Base-by-base conservation (phyloP, 2,113 vertebrate species). In the Rhinopithecus roxellana region DNA sequence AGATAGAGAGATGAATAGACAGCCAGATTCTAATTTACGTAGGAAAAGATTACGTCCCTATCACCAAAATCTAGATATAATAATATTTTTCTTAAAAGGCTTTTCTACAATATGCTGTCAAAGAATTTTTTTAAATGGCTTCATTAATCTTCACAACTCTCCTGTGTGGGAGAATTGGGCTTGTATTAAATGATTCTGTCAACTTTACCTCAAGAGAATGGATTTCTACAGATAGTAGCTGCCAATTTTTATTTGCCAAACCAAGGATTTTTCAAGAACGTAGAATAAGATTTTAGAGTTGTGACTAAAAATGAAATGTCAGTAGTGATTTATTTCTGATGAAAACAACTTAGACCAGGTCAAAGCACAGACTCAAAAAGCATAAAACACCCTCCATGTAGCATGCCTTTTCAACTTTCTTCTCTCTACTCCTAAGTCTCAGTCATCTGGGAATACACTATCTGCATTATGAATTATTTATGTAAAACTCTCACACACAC, bases 111-210 rank as follows among this genome's bases (percentile, higher is more conserved):
- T 89, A 72, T 69, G 6, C 17, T 96, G 89, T 87, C 52, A 95
- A 97, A 96, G 30, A 81, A 48, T 74, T 35, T 72, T 89, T 85
- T 96, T 38, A 38, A 64, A 86, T 78, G 8, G 57, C 78, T 95
- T 96, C 67, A 90, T 94, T 97, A 83, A 96, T 96, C 87, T 96
- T 90, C 67, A 59, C 25, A 94, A 85, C 30, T 82, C 35, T 95
- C 59, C 64, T 74, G 3, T 86, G n/a, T 70, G 35, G 40, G 61
- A 96, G 59, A 95, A 92, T 18, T 93, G 43, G 12, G 83, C 25
- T 91, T 95, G 59, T 25, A 85, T 67, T 94, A 97, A 97, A 92
- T 83, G 59, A 52, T 61, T 18, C 52, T 87, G 52, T 93, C 92
- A 95, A 75, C 69, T 75, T 64, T 43, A 79, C 80, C 79, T 79